phyloP scores from a whole-genome alignment of 2,888 invertebrate genomes.

The Scaeva pyrastri region DNA sequence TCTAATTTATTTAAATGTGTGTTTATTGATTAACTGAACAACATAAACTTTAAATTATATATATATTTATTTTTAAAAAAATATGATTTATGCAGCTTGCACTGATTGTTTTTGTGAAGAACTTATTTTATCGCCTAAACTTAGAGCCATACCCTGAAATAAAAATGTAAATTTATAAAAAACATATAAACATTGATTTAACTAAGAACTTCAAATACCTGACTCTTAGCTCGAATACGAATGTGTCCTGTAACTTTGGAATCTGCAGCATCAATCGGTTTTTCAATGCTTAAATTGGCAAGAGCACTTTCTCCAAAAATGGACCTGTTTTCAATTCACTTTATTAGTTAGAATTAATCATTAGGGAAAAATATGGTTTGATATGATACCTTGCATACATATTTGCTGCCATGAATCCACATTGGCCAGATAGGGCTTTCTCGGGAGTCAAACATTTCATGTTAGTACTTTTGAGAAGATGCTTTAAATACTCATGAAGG shows the following conservation, averaged over 20 bases:
- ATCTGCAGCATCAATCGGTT: conserved; percentile 93
- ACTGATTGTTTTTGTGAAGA: conserved; percentile 91
- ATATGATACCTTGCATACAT: conserved; percentile 92
- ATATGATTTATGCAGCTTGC: conserved; percentile 80
- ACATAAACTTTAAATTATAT: conserved; percentile 67
- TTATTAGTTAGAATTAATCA: background rate
- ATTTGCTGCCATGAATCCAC: conserved; percentile 99
- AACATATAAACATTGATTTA: background rate
- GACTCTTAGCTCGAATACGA: conserved; percentile 98
- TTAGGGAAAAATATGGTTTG: background rate
- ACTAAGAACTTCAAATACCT: conserved; percentile 86
- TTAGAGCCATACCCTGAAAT: conserved; percentile 97
- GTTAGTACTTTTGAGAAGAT: conserved; percentile 97
- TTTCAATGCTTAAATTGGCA: conserved; percentile 99
- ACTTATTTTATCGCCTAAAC: conserved; percentile 99
- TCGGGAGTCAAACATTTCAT: conserved; percentile 99
- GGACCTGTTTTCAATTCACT: conserved; percentile 85
- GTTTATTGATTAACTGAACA: conserved; percentile 71
- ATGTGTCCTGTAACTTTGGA: conserved; percentile 98
- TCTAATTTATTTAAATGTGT: conserved; percentile 36
- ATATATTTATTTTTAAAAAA: conserved; percentile 54
- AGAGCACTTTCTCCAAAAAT: conserved; percentile 99
- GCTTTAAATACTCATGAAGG: conserved; percentile 95
- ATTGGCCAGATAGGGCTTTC: conserved; percentile 97
- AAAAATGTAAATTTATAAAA: background rate